A percentile compares a stretch with the other conserved stretches of the same genome.
These are phyloP conservation scores for Lithosia quadra DNA, from an alignment of 2,888 invertebrate genomes.

Conservation along the genomic window DNA sequence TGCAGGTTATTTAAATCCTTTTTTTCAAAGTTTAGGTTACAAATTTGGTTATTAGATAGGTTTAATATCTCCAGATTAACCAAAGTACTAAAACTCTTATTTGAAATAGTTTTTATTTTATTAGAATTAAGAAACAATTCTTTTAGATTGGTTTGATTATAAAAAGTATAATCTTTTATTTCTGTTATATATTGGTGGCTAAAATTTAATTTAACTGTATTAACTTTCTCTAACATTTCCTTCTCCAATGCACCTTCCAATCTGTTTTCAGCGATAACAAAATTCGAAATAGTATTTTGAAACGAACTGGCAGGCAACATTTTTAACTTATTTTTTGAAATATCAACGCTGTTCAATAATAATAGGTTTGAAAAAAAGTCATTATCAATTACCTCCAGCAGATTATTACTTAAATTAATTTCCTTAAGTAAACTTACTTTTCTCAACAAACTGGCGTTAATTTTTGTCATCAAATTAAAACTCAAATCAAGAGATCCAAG, in stretches of 20 bases:
- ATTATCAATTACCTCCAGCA: constrained; percentile 52
- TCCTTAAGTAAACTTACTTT: not conserved
- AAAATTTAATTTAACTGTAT: constrained; percentile 59
- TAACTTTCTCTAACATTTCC: constrained; percentile 70
- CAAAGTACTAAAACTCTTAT: constrained; percentile 61
- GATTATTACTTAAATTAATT: constrained; percentile 60
- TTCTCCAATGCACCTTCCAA: constrained; percentile 62
- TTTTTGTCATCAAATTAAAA: constrained; percentile 56
- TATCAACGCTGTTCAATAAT: constrained; percentile 53
- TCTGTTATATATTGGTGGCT: constrained; percentile 62
- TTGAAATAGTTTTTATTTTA: constrained; percentile 54
- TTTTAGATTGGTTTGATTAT: constrained; percentile 57
- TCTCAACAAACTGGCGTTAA: not conserved
- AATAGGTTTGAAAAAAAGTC: constrained; percentile 52
- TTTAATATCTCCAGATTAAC: constrained; percentile 58
- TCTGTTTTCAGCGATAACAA: constrained; percentile 61
- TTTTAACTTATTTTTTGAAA: constrained; percentile 68
- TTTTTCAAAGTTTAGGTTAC: constrained; percentile 62
- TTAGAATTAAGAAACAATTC: constrained; percentile 67
- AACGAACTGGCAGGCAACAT: constrained; percentile 62
- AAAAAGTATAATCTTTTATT: constrained; percentile 69
- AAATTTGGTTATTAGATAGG: constrained; percentile 68
- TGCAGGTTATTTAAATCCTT: constrained; percentile 60
- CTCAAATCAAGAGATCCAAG: constrained; percentile 61
- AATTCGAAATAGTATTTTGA: constrained; percentile 59